Base-by-base conservation (phyloP, 2,888 invertebrate species). In the Colletes collaris region DNA sequence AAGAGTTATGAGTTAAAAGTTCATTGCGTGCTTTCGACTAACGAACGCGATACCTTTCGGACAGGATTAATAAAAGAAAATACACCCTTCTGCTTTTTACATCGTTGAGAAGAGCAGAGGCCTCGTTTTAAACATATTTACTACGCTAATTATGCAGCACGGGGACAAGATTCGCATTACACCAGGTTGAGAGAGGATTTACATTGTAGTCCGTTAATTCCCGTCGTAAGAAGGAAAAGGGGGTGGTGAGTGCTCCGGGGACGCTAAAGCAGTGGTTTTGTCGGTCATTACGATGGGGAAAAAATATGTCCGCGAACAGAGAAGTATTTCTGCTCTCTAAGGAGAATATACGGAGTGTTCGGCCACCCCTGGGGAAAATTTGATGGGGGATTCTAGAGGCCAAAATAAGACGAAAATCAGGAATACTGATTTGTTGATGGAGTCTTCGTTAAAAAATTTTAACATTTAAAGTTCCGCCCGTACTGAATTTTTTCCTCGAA, bases 71-170 rank as follows among this genome's bases (percentile, higher is more conserved):
- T 73, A 52, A 59, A 66, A 46, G 56, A 63, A 56, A 62, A 50
- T 44, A 44, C n/a, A 5, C 7, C 67, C 35, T n/a, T 50, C 46
- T 8, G 50, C n/a, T 60, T 44, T 16, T 16, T 16, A 40, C 16
- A n/a, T 3, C 52, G 27, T 19, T 44, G 37, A 19, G 55, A 3
- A 44, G 35, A 53, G 53, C 37, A 44, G 8, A 8, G 16, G 52
- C 58, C 35, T 37, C 75, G 69, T 69, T 75, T 69, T 75, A 53
- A 46, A 70, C 76, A 66, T 66, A 72, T 72, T 76, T 72, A 76
- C 71, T 50, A 16, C 27, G 66, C 60, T 72, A 76, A 76, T 76
- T 76, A 71, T 71, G 49, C 65, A 46, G 52, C 4, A 53, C 44
- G 13, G 62, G 68, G 50, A 69, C 63, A 69, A 44, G 70, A 69